A percentile compares a stretch with the other conserved stretches of the same genome.
Evolutionary conservation across 2,113 vertebrate species (phyloP).

Genomic region (Hemichromis elongatus): DNA sequence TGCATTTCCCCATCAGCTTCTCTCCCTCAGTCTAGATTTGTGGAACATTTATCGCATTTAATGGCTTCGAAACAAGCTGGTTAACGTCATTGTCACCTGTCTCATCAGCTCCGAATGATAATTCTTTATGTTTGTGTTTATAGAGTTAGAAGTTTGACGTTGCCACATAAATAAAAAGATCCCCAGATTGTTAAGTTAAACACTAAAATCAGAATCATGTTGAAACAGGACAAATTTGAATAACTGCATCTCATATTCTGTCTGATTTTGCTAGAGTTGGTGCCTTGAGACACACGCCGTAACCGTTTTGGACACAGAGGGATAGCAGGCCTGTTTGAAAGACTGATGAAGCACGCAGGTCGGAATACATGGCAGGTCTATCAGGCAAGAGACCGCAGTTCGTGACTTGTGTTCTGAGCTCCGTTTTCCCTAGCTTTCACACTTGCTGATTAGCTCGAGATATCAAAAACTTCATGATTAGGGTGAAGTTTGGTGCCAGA

Average conservation of each 20-base stretch:
- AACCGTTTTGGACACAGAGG: background rate
- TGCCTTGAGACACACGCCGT: background rate
- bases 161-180: background rate
- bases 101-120: background rate
- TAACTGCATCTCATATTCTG: background rate
- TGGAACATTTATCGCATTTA: background rate
- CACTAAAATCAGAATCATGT: background rate
- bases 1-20: background rate
- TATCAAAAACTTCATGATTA: background rate
- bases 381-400: background rate
- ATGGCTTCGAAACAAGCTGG: background rate
- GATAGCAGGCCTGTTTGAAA: background rate
- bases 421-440: background rate
- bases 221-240: background rate
- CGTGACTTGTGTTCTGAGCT: background rate
- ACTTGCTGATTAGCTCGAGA: background rate
- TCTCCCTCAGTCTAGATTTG: background rate
- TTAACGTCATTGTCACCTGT: background rate
- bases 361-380: background rate
- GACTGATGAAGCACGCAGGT: background rate
- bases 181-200: background rate
- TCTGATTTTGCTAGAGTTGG: background rate
- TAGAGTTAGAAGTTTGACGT: background rate
- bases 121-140: background rate
- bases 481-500: background rate